Percentiles rank a stretch among this genome's conserved stretches.
These are phyloP conservation scores for Hermetia illucens DNA, from an alignment of 1,140 invertebrate genomes.

Conservation along the genomic window DNA sequence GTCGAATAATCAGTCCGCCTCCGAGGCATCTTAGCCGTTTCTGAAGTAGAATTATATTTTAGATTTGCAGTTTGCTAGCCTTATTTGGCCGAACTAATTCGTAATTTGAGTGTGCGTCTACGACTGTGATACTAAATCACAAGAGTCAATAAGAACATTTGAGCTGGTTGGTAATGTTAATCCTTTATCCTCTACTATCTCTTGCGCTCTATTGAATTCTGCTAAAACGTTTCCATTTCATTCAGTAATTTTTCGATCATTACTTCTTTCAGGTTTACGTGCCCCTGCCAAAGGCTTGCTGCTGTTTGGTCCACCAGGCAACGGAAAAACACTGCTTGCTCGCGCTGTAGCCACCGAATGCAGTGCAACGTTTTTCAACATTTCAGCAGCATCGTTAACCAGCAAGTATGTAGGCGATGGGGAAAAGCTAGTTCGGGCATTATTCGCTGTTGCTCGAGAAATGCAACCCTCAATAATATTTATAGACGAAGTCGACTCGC, in stretches of 20 bases:
- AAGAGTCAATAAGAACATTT: too few species aligned
- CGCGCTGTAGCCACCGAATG: conserved; percentile 84
- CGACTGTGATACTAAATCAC: too few species aligned
- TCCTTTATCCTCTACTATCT: too few species aligned
- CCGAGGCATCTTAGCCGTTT: too few species aligned
- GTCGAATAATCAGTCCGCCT: too few species aligned
- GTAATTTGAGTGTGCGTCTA: too few species aligned
- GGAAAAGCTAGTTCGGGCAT: conserved; percentile 89
- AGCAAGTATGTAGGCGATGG: conserved; percentile 97
- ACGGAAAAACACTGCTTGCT: conserved; percentile 80
- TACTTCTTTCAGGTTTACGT: conserved; percentile 17
- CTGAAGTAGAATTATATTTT: too few species aligned
- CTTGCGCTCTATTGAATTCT: too few species aligned
- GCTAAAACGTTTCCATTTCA: too few species aligned
- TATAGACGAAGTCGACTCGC: conserved; percentile 93
- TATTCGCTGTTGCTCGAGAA: conserved; percentile 88
- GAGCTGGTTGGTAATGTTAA: too few species aligned
- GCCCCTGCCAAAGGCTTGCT: conserved; percentile 85
- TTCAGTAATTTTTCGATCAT: background rate
- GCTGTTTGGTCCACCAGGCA: conserved; percentile 80
- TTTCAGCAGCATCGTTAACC: conserved; percentile 94
- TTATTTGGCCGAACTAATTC: too few species aligned
- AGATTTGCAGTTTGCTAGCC: too few species aligned
- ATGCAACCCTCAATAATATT: conserved; percentile 89
- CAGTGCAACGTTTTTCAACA: conserved; percentile 91